phyloP scores from a whole-genome alignment of 2,888 invertebrate genomes.

The Ormyrus pomaceus region DNA sequence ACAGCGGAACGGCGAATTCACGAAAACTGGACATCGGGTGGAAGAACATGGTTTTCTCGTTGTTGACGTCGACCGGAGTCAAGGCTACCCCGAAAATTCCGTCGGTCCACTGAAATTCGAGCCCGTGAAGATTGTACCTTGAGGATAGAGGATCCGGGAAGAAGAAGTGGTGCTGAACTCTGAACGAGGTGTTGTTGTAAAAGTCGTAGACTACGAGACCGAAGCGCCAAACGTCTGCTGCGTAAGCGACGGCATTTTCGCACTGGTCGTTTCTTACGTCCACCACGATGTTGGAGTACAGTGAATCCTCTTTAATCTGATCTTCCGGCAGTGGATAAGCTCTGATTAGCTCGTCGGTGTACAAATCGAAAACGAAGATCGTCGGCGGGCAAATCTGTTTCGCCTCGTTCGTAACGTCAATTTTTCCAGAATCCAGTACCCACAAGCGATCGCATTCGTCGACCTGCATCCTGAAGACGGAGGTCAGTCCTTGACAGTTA shows the following conservation, averaged over 20 bases:
- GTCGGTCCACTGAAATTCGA: slow-evolving; percentile 89
- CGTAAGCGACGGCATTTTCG: slow-evolving; percentile 81
- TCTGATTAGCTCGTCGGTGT: slow-evolving; percentile 80
- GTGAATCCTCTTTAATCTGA: slow-evolving; percentile 81
- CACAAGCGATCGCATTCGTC: slow-evolving; percentile 87
- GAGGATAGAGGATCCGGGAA: slow-evolving; percentile 85
- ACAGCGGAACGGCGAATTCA: slow-evolving; percentile 85
- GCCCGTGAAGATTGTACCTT: slow-evolving; percentile 84
- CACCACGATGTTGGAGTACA: slow-evolving; percentile 83
- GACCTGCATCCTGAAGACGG: slow-evolving; percentile 85
- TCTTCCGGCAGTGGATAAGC: slow-evolving; percentile 82
- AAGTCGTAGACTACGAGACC: slow-evolving; percentile 81
- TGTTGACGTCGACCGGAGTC: slow-evolving; percentile 77
- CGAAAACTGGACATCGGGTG: slow-evolving; percentile 89
- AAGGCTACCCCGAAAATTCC: slow-evolving; percentile 87
- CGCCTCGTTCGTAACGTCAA: slow-evolving; percentile 81
- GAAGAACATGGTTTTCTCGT: slow-evolving; percentile 84
- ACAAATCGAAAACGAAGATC: slow-evolving; percentile 84
- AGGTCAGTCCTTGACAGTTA: slow-evolving; percentile 83
- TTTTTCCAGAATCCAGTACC: slow-evolving; percentile 88
- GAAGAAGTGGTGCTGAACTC: slow-evolving; percentile 83
- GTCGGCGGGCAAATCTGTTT: slow-evolving; percentile 85
- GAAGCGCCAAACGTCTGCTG: slow-evolving; percentile 84
- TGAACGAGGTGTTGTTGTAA: slow-evolving; percentile 79
- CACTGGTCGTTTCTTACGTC: slow-evolving; percentile 80